Base-by-base conservation (phyloP, 1,140 invertebrate species). In the Mamestra configurata region DNA sequence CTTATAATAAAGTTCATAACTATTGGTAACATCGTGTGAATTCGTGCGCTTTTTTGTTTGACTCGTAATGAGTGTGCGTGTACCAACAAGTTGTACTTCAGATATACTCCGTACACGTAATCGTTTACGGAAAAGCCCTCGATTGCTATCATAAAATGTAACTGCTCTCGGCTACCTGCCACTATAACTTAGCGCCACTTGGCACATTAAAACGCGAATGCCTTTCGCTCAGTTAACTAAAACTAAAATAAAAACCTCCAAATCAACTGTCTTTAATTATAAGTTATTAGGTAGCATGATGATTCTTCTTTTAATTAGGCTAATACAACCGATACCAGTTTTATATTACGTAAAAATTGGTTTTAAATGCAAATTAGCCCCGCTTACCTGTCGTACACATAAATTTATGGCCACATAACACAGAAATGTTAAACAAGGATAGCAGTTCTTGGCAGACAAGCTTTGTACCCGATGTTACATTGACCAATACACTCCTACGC, bases 21-120 rank as follows among this genome's bases (percentile, higher is more conserved):
- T 27, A 40, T 79, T 73, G 57, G 70, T 66, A 72, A 66, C 57
- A 73, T 79, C 70, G 78, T 79, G 78, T 73, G 79, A 80, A 80
- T 66, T 79, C 79, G 79, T 85, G 68, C n/a, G 64, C 24, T 83
- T 86, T 86, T 81, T 85, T 83, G 66, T 76, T 68, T 64, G 71
- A 71, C 73, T 72, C 79, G 80, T 82, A 82, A 82, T 81, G 80
- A 80, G 78, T 80, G 77, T 79, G 83, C 77, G 80, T 77, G 35
- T 73, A 64, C 55, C 70, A 72, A 68, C 51, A 53, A 31, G n/a
- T 1, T 7, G 46, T 35, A 64, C 27, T 53, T 1, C 27, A 31
- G 27, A 46, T 43, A 46, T 46, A 37, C 35, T 77, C 27, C 18
- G 22, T 43, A 18, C 31, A 73, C 53, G 71, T 73, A 71, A 71